Conservation (phyloP, 2,888 invertebrate species). For the Drosophila tripunctata region DNA sequence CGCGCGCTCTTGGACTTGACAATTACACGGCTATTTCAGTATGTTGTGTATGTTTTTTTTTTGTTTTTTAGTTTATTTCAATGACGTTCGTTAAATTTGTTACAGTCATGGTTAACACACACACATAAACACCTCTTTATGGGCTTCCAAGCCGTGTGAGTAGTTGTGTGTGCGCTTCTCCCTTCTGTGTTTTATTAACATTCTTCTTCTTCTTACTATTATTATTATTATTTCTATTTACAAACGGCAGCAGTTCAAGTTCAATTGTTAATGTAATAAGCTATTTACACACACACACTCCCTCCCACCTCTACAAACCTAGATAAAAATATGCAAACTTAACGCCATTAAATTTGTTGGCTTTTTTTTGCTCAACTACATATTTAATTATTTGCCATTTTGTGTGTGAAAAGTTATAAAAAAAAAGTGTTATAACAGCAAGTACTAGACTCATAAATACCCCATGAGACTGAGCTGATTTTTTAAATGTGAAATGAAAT, state of each 20-base stretch:
- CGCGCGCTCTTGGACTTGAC: conserved; percentile 79
- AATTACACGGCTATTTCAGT: conserved; percentile 76
- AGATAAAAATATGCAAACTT: conserved; percentile 19
- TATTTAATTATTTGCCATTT: conserved; percentile 43
- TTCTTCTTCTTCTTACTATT: conserved; percentile 36
- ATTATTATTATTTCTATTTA: conserved; percentile 34
- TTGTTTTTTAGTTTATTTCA: conserved; percentile 57
- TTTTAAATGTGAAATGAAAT: too few relatives aligned
- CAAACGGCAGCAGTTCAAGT: conserved; percentile 74
- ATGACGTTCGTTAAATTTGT: conserved; percentile 80
- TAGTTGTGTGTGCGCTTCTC: conserved; percentile 25
- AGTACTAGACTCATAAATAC: background rate
- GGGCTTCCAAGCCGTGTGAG: conserved; percentile 42
- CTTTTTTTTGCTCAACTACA: conserved; percentile 30
- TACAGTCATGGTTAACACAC: conserved; percentile 79
- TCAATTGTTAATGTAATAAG: conserved; percentile 77
- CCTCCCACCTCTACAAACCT: conserved; percentile 3
- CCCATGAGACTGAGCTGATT: too few relatives aligned
- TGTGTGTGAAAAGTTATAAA: conserved; percentile 15
- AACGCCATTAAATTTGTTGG: conserved; percentile 42
- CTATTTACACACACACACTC: conserved; percentile 19
- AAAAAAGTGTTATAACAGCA: background rate
- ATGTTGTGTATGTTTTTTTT: too few relatives aligned
- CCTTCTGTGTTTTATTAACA: conserved; percentile 39
- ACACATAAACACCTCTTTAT: conserved; percentile 48